Conservation (phyloP, 2,888 invertebrate genomes). For the Acleris holmiana region DNA sequence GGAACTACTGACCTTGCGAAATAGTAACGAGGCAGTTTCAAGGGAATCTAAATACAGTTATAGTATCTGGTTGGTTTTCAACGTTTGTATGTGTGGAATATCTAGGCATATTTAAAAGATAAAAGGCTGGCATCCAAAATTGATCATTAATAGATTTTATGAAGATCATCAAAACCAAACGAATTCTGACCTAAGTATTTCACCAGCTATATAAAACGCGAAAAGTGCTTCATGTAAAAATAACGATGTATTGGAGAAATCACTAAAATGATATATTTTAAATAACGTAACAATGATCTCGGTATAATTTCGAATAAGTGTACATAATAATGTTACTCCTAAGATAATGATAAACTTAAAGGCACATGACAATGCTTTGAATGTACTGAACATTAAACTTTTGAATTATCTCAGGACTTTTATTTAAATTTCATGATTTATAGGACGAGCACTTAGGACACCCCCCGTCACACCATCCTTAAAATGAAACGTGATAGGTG, state of each 20-base stretch:
- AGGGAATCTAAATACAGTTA: too few species aligned
- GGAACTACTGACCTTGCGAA: too few species aligned
- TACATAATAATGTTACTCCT: constrained; percentile 55
- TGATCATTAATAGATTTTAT: background rate
- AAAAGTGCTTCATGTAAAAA: constrained; percentile 19
- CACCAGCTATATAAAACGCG: background rate
- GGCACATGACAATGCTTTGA: constrained; percentile 69
- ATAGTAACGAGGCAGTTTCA: too few species aligned
- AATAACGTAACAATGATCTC: constrained; percentile 33
- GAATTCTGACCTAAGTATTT: background rate
- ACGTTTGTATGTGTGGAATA: too few species aligned
- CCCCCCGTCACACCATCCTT: too few species aligned
- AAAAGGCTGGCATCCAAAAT: too few species aligned
- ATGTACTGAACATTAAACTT: constrained; percentile 79
- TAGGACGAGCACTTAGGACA: too few species aligned
- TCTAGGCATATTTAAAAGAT: too few species aligned
- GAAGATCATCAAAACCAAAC: background rate
- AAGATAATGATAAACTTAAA: constrained; percentile 35
- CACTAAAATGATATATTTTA: constrained; percentile 31
- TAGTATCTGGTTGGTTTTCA: too few species aligned
- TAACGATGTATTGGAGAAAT: constrained; percentile 4
- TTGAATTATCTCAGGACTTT: constrained; percentile 54
- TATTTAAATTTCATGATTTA: background rate
- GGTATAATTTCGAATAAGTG: constrained; percentile 51
- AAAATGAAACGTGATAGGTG: too few species aligned